Percentiles rank a stretch among this genome's conserved stretches.
These are phyloP conservation scores for Neodontobutis hainanensis DNA, from an alignment of 2,113 vertebrate species.

Conservation along the genomic window DNA sequence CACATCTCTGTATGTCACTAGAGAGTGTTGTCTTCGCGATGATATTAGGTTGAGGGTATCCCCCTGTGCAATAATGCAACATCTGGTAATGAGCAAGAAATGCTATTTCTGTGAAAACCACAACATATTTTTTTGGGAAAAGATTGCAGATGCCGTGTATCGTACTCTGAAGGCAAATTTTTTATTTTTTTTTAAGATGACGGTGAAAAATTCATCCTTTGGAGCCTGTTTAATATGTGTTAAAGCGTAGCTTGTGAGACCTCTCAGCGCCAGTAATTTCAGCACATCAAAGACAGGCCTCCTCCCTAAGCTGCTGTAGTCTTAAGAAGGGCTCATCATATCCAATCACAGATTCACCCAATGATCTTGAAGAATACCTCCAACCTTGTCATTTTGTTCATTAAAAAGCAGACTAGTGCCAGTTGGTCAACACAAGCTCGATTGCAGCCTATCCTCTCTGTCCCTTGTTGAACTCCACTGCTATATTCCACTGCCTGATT, in stretches of 20 bases:
- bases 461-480: constrained; percentile 61
- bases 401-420: constrained; percentile 49
- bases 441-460: constrained; percentile 54
- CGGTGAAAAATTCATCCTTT: constrained; percentile 62
- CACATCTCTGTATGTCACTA: constrained; percentile 54
- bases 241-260: constrained; percentile 63
- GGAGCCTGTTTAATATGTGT: constrained; percentile 69
- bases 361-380: constrained; percentile 59
- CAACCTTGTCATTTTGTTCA: constrained; percentile 56
- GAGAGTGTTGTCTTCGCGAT: constrained; percentile 50
- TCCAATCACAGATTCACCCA: constrained; percentile 68
- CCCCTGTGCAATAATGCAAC: constrained; percentile 61
- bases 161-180: constrained; percentile 23
- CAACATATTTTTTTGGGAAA: constrained; percentile 42
- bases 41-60: constrained; percentile 62
- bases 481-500: constrained; percentile 78
- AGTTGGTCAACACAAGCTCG: constrained; percentile 30
- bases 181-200: too few species aligned
- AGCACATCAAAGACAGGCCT: constrained; percentile 73
- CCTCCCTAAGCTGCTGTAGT: constrained; percentile 61
- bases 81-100: constrained; percentile 63
- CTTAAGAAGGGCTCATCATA: constrained; percentile 71
- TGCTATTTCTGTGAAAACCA: constrained; percentile 55
- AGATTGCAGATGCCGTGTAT: constrained; percentile 47
- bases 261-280: constrained; percentile 68